Evolutionary conservation across 1,140 invertebrate genomes (phyloP).

Genomic region (Drosophila busckii): DNA sequence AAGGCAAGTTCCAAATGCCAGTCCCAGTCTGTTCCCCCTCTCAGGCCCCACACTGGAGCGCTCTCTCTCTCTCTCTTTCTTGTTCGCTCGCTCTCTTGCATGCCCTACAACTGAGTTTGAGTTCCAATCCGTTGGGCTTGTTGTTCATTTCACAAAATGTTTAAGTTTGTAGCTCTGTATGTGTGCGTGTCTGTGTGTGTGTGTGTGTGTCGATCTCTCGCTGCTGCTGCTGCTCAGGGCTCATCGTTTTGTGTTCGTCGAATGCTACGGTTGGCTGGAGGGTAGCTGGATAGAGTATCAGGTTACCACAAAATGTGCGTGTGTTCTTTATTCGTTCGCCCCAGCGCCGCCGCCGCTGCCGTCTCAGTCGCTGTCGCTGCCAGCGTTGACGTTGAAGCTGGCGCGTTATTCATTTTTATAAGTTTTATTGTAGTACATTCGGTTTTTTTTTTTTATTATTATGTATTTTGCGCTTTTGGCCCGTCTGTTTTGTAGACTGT

Average conservation of each 20-base stretch:
- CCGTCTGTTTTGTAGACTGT: slow-evolving; percentile 35
- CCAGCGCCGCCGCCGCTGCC: slow-evolving; percentile 13
- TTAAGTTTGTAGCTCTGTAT: slow-evolving; percentile 5
- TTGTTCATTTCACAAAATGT: slow-evolving; percentile 25
- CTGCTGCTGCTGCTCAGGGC: slow-evolving; percentile 17
- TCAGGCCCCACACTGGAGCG: background rate
- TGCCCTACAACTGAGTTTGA: background rate
- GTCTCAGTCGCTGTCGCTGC: slow-evolving; percentile 15
- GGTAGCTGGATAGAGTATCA: slow-evolving; percentile 73
- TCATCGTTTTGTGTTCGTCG: slow-evolving; percentile 73
- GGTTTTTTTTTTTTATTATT: slow-evolving; percentile 76
- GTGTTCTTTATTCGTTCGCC: slow-evolving; percentile 74
- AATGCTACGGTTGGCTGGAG: slow-evolving; percentile 76
- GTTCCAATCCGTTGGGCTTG: slow-evolving; percentile 4
- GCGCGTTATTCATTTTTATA: slow-evolving; percentile 73
- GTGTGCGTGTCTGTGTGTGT: background rate
- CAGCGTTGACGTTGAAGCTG: slow-evolving; percentile 21
- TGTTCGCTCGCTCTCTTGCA: background rate
- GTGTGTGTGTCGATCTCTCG: slow-evolving; percentile 23
- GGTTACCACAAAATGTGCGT: slow-evolving; percentile 75
- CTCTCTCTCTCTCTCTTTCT: too few species aligned
- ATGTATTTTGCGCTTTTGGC: slow-evolving; percentile 75
- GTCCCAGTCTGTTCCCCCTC: slow-evolving; percentile 12
- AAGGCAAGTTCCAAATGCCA: slow-evolving; percentile 46
- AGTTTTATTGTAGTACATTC: slow-evolving; percentile 76